Percentiles rank a stretch among this genome's conserved stretches.
Evolutionary conservation across 2,113 vertebrate genomes (phyloP).

Genomic region (Paratilapia polleni): DNA sequence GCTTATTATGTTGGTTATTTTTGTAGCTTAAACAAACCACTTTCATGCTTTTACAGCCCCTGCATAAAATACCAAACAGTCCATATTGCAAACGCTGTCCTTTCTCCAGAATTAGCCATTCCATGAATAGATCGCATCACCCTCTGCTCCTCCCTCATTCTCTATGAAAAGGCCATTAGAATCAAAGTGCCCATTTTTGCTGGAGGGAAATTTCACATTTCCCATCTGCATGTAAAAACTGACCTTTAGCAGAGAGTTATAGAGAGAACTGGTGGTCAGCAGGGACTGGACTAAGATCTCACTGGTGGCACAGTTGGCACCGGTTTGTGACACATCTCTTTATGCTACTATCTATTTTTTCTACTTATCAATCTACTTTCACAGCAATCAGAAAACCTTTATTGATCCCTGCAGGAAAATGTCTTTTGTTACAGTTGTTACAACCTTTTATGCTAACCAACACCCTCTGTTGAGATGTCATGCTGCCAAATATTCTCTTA

Average conservation of each 20-base stretch:
- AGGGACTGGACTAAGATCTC: constrained; percentile 41
- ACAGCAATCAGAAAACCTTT: neutral
- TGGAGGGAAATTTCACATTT: constrained; percentile 41
- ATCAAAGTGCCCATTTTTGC: constrained; percentile 55
- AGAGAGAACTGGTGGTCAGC: constrained; percentile 11
- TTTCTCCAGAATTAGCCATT: constrained; percentile 29
- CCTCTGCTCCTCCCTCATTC: neutral
- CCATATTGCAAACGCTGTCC: constrained; percentile 9
- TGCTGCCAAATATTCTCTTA: neutral
- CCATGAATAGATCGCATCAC: constrained; percentile 31
- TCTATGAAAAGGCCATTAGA: constrained; percentile 48
- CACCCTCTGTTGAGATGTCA: neutral
- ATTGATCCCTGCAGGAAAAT: neutral
- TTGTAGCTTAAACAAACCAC: neutral
- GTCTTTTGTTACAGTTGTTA: neutral
- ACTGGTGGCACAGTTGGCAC: neutral
- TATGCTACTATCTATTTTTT: neutral
- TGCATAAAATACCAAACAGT: constrained; percentile 1
- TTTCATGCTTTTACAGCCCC: neutral
- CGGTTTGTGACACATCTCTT: neutral
- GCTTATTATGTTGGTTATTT: neutral
- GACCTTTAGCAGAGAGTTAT: constrained; percentile 53
- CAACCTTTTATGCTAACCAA: neutral
- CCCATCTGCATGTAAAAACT: constrained; percentile 62
- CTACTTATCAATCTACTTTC: neutral